These are phyloP conservation scores for Sciurus niger DNA, from an alignment of 2,113 vertebrate species.

Conservation along the genomic window DNA sequence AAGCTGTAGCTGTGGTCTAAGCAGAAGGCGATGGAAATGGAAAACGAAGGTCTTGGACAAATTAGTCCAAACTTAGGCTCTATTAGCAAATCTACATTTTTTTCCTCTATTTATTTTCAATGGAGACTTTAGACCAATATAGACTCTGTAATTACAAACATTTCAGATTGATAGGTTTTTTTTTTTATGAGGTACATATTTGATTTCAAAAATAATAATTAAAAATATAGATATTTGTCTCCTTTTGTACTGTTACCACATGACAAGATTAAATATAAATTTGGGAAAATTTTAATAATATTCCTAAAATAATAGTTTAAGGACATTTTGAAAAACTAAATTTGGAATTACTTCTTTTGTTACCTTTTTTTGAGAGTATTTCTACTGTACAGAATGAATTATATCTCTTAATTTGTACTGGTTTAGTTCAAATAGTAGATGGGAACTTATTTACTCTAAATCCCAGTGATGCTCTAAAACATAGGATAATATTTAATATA, in stretches of 20 bases:
- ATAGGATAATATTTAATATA: not conserved
- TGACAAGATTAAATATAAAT: conserved; percentile 36
- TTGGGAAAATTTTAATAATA: not conserved
- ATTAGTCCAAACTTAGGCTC: not conserved
- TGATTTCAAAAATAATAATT: conserved; percentile 5
- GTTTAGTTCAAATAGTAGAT: not conserved
- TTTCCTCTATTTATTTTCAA: not conserved
- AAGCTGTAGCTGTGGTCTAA: not conserved
- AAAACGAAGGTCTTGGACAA: not conserved
- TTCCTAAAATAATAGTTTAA: conserved; percentile 23
- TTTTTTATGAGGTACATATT: not conserved
- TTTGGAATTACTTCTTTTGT: not conserved
- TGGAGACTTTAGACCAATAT: not conserved
- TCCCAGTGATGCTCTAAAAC: not conserved
- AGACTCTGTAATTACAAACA: not conserved
- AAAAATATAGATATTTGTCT: not conserved
- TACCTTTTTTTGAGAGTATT: not conserved
- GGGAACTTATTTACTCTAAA: not conserved
- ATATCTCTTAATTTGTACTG: not conserved
- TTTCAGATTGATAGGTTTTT: not conserved
- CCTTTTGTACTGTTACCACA: not conserved
- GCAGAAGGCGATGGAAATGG: not conserved
- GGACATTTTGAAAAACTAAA: not conserved
- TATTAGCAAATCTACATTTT: not conserved
- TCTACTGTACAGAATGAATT: not conserved